These are phyloP conservation scores for Rhabdophis nuchalis DNA, from an alignment of 2,797 vertebrate species.

Conservation along the genomic window DNA sequence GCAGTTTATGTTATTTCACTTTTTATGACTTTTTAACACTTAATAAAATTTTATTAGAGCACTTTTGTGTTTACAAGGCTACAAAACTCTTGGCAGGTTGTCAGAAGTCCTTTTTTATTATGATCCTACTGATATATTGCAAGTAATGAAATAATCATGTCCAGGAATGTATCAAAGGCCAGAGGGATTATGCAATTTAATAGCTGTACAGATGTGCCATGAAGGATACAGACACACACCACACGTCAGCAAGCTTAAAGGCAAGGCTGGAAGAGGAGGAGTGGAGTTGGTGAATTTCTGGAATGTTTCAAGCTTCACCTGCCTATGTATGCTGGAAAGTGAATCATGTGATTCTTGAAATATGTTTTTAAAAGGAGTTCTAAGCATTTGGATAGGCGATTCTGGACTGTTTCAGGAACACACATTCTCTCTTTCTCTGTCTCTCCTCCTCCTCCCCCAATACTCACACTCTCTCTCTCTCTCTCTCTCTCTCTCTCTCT, in stretches of 20 bases:
- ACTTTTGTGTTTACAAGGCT: conserved; percentile 98
- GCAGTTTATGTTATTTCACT: conserved; percentile 88
- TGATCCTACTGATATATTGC: conserved; percentile 90
- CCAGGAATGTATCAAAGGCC: conserved; percentile 85
- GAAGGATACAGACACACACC: conserved; percentile 69
- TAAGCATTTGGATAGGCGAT: conserved; percentile 55
- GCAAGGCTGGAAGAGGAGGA: conserved; percentile 5
- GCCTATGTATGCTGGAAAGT: conserved; percentile 48
- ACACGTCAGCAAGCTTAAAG: conserved; percentile 59
- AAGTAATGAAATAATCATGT: conserved; percentile 85
- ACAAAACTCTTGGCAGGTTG: conserved; percentile 91
- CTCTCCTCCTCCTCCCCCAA: not conserved
- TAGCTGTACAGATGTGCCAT: conserved; percentile 79
- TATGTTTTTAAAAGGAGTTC: conserved; percentile 57
- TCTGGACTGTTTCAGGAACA: conserved; percentile 25
- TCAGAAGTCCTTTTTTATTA: conserved; percentile 81
- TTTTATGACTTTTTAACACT: conserved; percentile 94
- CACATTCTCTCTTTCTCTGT: conserved; percentile 18
- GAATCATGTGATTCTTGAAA: conserved; percentile 59
- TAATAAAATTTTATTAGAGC: conserved; percentile 99
- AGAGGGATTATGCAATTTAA: conserved; percentile 83
- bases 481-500: not conserved
- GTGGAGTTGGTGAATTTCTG: conserved; percentile 55
- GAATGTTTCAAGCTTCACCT: conserved; percentile 37
- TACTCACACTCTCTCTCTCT: not conserved